Percentiles rank a stretch among this genome's conserved stretches.
Evolutionary conservation across 2,888 invertebrate genomes (phyloP).

Genomic region (Nebria salina): DNA sequence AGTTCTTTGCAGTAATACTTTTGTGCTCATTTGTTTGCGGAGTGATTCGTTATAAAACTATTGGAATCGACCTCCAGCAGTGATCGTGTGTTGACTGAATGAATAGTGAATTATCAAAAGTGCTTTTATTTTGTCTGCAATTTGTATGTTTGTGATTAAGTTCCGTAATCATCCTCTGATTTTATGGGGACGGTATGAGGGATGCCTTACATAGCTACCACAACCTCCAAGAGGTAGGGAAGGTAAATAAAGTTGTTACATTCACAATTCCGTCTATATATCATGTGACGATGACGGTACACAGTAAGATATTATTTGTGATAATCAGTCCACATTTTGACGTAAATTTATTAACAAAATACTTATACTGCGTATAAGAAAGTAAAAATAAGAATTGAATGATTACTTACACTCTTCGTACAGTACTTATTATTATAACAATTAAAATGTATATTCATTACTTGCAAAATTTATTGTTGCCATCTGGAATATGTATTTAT

Average conservation of each 20-base stretch:
- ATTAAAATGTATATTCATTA: no score
- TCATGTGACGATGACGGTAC: neutral
- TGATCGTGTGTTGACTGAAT: slow-evolving; percentile 10
- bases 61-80: neutral
- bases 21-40: no score
- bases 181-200: slow-evolving; percentile 36
- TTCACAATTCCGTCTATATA: neutral
- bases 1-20: no score
- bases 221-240: slow-evolving; percentile 46
- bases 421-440: no score
- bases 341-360: no score
- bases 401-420: no score
- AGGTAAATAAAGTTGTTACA: slow-evolving; percentile 36
- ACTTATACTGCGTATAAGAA: no score
- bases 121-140: neutral
- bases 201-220: slow-evolving; percentile 38
- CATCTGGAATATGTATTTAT: no score
- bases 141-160: neutral
- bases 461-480: no score
- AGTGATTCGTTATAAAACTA: neutral
- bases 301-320: neutral
- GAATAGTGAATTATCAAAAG: neutral
- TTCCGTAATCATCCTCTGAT: neutral
- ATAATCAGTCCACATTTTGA: neutral
- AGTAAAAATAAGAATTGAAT: no score